These are phyloP conservation scores for Vanacampus margaritifer DNA, from an alignment of 2,113 vertebrate genomes.

Conservation along the genomic window DNA sequence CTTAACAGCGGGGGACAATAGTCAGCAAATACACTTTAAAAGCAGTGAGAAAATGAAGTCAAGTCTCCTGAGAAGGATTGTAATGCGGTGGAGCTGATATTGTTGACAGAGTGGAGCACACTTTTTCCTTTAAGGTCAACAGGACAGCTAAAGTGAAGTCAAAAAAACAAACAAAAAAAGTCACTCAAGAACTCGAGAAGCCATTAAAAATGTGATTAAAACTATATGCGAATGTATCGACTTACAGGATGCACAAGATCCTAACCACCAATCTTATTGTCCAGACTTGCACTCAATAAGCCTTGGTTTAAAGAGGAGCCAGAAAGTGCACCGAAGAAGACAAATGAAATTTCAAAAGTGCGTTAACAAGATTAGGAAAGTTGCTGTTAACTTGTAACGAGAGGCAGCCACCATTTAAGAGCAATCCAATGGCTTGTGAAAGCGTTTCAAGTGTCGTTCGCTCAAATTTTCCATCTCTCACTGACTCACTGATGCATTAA, in stretches of 20 bases:
- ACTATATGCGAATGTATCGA: slow-evolving; percentile 21
- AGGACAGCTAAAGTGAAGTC: neutral
- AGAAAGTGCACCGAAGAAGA: slow-evolving; percentile 39
- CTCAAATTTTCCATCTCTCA: slow-evolving; percentile 23
- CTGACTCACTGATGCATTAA: neutral
- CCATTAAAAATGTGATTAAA: slow-evolving; percentile 11
- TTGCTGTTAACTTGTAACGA: slow-evolving; percentile 54
- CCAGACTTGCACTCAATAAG: slow-evolving; percentile 9
- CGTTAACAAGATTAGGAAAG: slow-evolving; percentile 59
- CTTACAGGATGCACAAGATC: slow-evolving; percentile 28
- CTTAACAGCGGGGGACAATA: neutral
- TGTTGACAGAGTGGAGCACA: neutral
- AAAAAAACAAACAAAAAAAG: neutral
- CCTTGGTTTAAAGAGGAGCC: slow-evolving; percentile 26
- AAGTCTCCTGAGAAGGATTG: slow-evolving; percentile 1
- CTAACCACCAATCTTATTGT: slow-evolving; percentile 9
- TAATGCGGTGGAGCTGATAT: neutral
- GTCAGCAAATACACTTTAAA: slow-evolving; percentile 14
- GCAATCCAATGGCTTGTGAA: slow-evolving; percentile 60
- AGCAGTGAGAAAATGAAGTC: neutral
- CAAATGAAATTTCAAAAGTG: slow-evolving; percentile 51
- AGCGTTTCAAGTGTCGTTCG: slow-evolving; percentile 37
- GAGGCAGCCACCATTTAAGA: slow-evolving; percentile 53
- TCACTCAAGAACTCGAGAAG: neutral
- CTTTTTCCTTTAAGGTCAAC: neutral